Evolutionary conservation across 2,113 vertebrate genomes (phyloP), one percentile per base, ranked within the genome.

Genomic region (Gymnocephalus cernua): DNA sequence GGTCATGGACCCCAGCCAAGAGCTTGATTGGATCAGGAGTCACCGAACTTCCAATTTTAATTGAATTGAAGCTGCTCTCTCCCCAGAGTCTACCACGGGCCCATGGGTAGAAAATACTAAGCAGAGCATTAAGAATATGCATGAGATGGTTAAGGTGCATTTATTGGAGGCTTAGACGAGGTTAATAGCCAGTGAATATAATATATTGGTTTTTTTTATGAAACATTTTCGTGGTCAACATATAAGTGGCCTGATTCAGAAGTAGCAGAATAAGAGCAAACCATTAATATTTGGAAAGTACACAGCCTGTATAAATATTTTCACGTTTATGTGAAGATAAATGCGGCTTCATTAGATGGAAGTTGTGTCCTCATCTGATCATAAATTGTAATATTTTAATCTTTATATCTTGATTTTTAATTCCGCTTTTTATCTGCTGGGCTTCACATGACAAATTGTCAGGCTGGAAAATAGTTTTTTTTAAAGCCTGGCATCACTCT

Each of bases 1-100:
- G 83, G 63, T 70, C 23, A 48, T 83, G 87, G 84, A 88, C 48
- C 13, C 2, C 25, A 85, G 89, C 89, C 90, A 90, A 72, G 83
- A 76, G 71, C 53, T 54, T 80, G 87, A 89, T 92, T 91, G 89
- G 88, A 92, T 91, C 86, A 91, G 82, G 77, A 89, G 81, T 88
- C 90, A 77, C 80, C 50, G 38, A 89, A 91, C 70, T 91, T 92
- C 69, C 62, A 82, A 74, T 85, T 89, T 91, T 86, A 91, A 92
- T 93, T 91, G 88, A 93, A 90, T 92, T 84, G 88, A 88, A 88
- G 73, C 79, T 6, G 16, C 57, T 74, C 59, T 77, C 77, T 86
- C 80, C 80, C 80, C 74, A 41, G 67, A 89, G 78, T 77, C 75
- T 61, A 57, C 57, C 76, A 83, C 56, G 16, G 57, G 80, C 84